Evolutionary conservation across 2,888 invertebrate genomes (phyloP), one percentile per base, ranked within the genome.

Genomic region (Melinaea menophilus): DNA sequence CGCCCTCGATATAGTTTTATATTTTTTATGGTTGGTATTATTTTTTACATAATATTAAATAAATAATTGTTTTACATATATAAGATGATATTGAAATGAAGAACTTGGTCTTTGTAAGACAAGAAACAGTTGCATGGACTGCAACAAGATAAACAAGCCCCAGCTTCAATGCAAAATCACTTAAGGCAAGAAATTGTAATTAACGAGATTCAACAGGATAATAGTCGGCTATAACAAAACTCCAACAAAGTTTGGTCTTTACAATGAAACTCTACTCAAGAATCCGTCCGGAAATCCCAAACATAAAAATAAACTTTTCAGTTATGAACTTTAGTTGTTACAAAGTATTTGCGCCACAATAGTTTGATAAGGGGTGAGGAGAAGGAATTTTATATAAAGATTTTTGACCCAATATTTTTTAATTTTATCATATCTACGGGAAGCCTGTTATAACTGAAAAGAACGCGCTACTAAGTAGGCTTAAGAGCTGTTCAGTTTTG

Each of bases 271-370:
- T 56, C 56, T 58, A 56, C 61, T 64, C 55, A 58, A 55, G 51
- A 54, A 58, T 55, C 47, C 60, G 67, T 64, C 63, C 64, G 69
- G 67, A 69, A 70, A 71, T 68, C 63, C 67, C 65, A 67, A 70
- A 71, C 69, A 70, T 71, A 70, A 72, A 73, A 73, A 73, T 70
- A 65, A 71, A 73, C 67, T 72, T 72, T 63, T 65, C 46, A 62
- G 63, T 66, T 64, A 67, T 66, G 67, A 69, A 71, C 61, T 70
- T 67, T 54, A 58, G 59, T 65, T 63, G 66, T 68, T 68, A 67
- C 46, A 62, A 64, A 62, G 62, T 69, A 61, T 58, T 62, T 65
- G 56, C 55, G 54, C 48, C 37, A 48, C 55, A 51, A 57, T 60
- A 62, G 62, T 64, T 55, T 33, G 55, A 55, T 58, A 48, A 56